Percentiles rank a stretch among this genome's conserved stretches.
Conservation (phyloP, 2,888 invertebrate species). For the Pseudanteris insignis region DNA sequence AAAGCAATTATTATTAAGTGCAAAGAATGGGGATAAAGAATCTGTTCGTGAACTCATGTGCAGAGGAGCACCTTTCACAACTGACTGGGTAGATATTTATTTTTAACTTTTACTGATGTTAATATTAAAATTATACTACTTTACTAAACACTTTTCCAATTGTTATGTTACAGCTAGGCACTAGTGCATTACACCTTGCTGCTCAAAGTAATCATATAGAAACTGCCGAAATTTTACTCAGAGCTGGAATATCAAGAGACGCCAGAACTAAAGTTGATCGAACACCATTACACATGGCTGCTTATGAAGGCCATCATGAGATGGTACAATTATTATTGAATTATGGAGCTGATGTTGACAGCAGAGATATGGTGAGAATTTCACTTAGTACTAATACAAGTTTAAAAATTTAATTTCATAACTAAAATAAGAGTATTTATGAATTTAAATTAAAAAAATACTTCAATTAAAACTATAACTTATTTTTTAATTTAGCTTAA, state of each 20-base stretch:
- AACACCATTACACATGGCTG: slow-evolving; percentile 90
- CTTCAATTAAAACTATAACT: slow-evolving; percentile 5
- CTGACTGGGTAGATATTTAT: slow-evolving; percentile 97
- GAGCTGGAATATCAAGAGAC: slow-evolving; percentile 88
- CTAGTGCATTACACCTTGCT: slow-evolving; percentile 88
- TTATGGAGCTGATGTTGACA: slow-evolving; percentile 78
- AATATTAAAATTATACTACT: no score
- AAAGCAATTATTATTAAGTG: slow-evolving; percentile 81
- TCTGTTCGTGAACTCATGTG: slow-evolving; percentile 81
- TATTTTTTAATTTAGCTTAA: slow-evolving; percentile 73
- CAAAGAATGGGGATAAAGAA: slow-evolving; percentile 80
- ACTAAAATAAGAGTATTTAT: no score
- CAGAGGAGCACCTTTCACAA: slow-evolving; percentile 89
- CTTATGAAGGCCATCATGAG: slow-evolving; percentile 81
- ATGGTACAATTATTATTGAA: slow-evolving; percentile 77
- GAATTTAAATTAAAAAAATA: slow-evolving; percentile 7
- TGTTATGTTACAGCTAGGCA: slow-evolving; percentile 83
- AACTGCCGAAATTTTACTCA: slow-evolving; percentile 82
- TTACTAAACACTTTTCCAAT: no score
- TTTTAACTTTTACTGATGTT: no score
- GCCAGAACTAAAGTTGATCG: slow-evolving; percentile 91
- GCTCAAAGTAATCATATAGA: slow-evolving; percentile 82
- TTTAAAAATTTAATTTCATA: no score
- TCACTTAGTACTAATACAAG: no score
- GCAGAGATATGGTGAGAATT: slow-evolving; percentile 84